Base-by-base conservation (phyloP, 2,888 invertebrate genomes). In the Mycalesis mineus region DNA sequence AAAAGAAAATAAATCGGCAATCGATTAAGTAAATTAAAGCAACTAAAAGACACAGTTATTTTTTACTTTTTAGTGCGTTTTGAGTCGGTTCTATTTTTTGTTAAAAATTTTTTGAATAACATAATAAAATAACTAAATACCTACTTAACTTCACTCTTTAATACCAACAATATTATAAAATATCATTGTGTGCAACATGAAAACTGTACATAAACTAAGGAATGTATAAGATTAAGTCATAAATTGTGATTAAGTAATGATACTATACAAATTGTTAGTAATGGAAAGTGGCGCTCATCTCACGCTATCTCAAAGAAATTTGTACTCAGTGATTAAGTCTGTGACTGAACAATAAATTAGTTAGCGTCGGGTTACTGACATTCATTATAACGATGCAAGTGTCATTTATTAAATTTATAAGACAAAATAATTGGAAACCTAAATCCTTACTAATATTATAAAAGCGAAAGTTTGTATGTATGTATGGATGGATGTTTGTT, bases 221-320 rank as follows among this genome's bases (percentile, higher is more conserved):
- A 33, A 48, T 42, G 41, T 55, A 11, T n/a, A 39, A 42, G 39
- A 58, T 53, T 55, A 39, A 61, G 31, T 51, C 40, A 49, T 61
- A 49, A 58, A 61, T 53, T 47, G 31, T 11, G 37, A 54, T 52
- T 52, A 61, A 42, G 31, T 42, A 49, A 57, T 53, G 47, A 56
- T 49, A 47, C 15, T 31, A 45, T 45, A 58, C 57, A 63, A 63
- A 62, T 42, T 51, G 58, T 62, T 64, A 58, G 60, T 56, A 60
- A 60, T 64, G 60, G 67, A 65, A 66, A 68, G 66, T 64, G 39
- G 45, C 62, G 57, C 58, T 63, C 60, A 63, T 64, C 57, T 60
- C 65, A 65, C 66, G 68, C 67, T 51, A 65, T 55, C 57, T 57
- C 40, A 50, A 52, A 60, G 47, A 55, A 62, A 61, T 55, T 58